Conservation (phyloP, 2,797 vertebrate genomes). For the Gorsachius magnificus region DNA sequence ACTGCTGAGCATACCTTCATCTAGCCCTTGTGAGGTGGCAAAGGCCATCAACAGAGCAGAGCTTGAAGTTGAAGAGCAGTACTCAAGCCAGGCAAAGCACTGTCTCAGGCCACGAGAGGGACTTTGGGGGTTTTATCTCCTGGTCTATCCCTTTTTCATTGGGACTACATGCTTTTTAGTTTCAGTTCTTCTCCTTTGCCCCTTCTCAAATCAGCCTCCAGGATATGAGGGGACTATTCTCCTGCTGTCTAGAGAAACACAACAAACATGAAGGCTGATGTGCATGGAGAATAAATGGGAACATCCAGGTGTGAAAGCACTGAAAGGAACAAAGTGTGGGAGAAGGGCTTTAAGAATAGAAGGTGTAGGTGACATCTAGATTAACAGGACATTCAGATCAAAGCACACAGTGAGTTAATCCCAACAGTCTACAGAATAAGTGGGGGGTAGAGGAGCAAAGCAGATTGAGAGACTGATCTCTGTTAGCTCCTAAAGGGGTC, state of each 20-base stretch:
- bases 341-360: background rate
- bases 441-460: background rate
- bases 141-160: background rate
- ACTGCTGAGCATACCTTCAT: background rate
- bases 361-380: background rate
- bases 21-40: background rate
- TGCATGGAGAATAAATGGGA: background rate
- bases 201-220: background rate
- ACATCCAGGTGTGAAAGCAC: background rate
- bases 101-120: background rate
- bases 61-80: background rate
- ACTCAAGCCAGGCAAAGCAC: background rate
- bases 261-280: background rate
- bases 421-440: background rate
- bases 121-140: background rate
- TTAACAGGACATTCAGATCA: background rate
- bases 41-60: background rate
- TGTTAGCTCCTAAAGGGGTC: background rate
- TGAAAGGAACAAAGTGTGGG: background rate
- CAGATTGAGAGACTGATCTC: background rate
- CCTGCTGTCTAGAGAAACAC: background rate
- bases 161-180: background rate
- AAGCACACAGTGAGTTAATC: background rate
- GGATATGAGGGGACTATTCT: background rate
- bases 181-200: background rate